These are phyloP conservation scores for Chymomyza caudatula DNA, from an alignment of 2,888 invertebrate genomes.

Conservation along the genomic window DNA sequence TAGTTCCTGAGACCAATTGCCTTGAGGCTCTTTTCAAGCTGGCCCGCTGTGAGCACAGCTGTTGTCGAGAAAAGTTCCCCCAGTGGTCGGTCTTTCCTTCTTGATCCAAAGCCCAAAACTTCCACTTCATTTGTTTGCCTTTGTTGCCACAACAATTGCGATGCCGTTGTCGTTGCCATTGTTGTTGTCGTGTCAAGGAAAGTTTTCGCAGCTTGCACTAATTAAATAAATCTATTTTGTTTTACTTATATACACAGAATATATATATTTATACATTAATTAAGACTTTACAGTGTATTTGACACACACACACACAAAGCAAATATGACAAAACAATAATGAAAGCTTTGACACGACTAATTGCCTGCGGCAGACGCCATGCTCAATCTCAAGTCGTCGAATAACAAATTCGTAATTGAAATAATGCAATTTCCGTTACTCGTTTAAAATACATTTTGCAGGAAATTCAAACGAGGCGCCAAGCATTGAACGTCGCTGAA, in stretches of 20 bases:
- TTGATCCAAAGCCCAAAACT: conserved; percentile 16
- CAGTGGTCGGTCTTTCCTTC: not conserved
- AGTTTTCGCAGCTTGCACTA: conserved; percentile 57
- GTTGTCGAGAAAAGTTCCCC: conserved; percentile 19
- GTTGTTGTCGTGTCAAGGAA: conserved; percentile 55
- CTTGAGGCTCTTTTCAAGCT: conserved; percentile 43
- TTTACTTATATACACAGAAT: not conserved
- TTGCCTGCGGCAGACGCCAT: conserved; percentile 69
- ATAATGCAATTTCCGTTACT: conserved; percentile 72
- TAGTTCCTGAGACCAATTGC: conserved; percentile 15
- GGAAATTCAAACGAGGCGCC: conserved; percentile 65
- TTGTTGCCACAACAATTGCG: conserved; percentile 66
- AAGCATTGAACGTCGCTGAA: conserved; percentile 47
- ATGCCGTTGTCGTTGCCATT: no score
- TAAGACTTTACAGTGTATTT: conserved; percentile 66
- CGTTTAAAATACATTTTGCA: conserved; percentile 71
- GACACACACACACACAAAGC: conserved; percentile 53
- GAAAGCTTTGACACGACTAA: conserved; percentile 73
- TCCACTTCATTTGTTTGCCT: conserved; percentile 56
- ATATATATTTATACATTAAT: conserved; percentile 66
- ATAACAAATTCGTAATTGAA: conserved; percentile 70
- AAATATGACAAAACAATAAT: conserved; percentile 73
- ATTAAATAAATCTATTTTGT: conserved; percentile 46
- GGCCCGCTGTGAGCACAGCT: conserved; percentile 49
- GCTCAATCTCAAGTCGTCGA: conserved; percentile 49